Evolutionary conservation across 2,797 vertebrate species (phyloP).

Genomic region (Silurus lanzhouensis): DNA sequence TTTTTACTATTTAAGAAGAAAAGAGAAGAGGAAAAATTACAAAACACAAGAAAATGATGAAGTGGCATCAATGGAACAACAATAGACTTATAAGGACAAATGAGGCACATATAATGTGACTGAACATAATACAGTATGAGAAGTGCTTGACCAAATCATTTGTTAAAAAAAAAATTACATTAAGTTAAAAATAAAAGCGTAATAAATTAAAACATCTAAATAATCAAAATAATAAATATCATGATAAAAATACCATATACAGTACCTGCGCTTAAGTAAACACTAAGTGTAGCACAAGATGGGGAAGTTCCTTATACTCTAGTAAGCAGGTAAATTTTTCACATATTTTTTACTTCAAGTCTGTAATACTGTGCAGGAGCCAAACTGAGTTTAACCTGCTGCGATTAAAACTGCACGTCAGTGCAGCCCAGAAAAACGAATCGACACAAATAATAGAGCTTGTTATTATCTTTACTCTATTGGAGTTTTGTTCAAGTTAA

Average conservation of each 20-base stretch:
- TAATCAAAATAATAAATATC: background rate
- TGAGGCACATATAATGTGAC: too few relatives aligned
- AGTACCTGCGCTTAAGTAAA: background rate
- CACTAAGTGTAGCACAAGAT: background rate
- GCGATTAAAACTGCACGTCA: background rate
- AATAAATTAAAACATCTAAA: background rate
- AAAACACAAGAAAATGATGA: background rate
- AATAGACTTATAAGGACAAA: too few relatives aligned
- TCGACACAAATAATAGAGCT: background rate
- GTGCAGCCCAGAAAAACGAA: background rate
- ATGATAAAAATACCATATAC: too few relatives aligned
- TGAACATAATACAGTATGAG: background rate
- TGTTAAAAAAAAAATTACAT: background rate
- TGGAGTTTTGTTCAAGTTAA: constrained; percentile 10
- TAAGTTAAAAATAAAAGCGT: background rate
- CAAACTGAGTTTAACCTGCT: constrained; percentile 8
- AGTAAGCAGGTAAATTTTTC: background rate
- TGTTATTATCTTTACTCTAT: background rate
- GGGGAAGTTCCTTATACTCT: background rate
- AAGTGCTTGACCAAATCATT: background rate
- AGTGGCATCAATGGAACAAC: too few relatives aligned
- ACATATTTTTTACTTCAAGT: background rate
- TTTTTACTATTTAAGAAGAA: background rate
- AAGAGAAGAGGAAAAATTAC: background rate
- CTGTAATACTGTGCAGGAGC: background rate